Conservation (phyloP, 1,140 invertebrate genomes). For the Dryas iulia region DNA sequence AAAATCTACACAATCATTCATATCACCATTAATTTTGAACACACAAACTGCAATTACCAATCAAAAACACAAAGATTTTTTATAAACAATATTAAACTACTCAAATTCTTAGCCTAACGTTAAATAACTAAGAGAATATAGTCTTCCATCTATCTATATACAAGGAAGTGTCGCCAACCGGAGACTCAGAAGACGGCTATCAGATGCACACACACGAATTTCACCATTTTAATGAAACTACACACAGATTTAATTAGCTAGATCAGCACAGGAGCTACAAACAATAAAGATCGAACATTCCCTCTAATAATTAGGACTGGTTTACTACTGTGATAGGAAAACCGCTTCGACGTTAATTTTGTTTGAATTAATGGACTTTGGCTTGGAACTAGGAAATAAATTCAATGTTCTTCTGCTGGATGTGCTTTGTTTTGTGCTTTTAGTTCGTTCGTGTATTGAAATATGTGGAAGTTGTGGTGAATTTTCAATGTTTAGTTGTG, state of each 20-base stretch:
- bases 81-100: background rate
- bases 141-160: no score
- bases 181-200: conserved; percentile 39
- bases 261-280: conserved; percentile 52
- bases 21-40: no score
- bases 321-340: conserved; percentile 57
- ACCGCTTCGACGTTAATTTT: conserved; percentile 53
- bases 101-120: background rate
- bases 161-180: conserved; percentile 52
- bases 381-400: conserved; percentile 61
- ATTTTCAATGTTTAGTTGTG: background rate
- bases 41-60: no score
- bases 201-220: conserved; percentile 73
- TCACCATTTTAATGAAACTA: conserved; percentile 65
- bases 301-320: conserved; percentile 67
- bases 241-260: conserved; percentile 69
- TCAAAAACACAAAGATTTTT: no score
- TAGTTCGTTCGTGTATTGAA: background rate
- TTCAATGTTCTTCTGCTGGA: background rate
- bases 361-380: conserved; percentile 60
- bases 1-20: no score
- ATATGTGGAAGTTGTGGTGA: background rate
- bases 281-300: conserved; percentile 77
- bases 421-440: background rate
- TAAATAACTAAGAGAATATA: background rate